Evolutionary conservation across 2,113 vertebrate genomes (phyloP), one percentile per base, ranked within the genome.

Genomic region (Megalops atlanticus): DNA sequence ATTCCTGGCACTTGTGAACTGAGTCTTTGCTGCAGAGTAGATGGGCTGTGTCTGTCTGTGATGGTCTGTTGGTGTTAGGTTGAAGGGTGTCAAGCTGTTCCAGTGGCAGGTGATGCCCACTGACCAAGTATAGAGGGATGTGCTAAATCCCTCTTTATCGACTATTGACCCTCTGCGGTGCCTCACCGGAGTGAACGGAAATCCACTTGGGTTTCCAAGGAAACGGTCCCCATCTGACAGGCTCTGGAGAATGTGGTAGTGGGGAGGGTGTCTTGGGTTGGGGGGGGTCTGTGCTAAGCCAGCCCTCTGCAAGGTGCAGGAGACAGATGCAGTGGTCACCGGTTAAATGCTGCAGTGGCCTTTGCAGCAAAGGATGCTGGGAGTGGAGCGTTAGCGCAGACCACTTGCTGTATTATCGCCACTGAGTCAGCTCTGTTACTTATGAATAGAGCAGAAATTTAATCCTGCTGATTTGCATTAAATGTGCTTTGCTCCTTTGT

Each of bases 171-270:
- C 7, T 10, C 27, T 24, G 21, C 27, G 35, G n/a, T 14, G 43
- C 43, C 47, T 52, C 75, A 41, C 49, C 27, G 33, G 11, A n/a
- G 33, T 35, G 27, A 79, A 47, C 24, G 31, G 54, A 70, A 79
- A 79, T 79, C 38, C 78, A 79, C 77, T 70, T 47, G 40, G 39
- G 78, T 71, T 79, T 70, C 78, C 78, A 79, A 79, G 58, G 78
- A 79, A 79, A 79, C 74, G n/a, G 74, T n/a, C 43, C 39, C 78
- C n/a, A 38, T 36, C 35, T 31, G 31, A 35, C 72, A 41, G 41
- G 74, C 18, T 15, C 40, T 15, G n/a, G 74, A 15, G 68, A 27
- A 4, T 4, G 21, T 14, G 27, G 40, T 3, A 21, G 24, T n/a
- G n/a, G 39, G 39, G 68, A 39, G 7, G 39, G 24, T 8, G 33